A percentile compares a stretch with the other conserved stretches of the same genome.
Conservation (phyloP, 2,888 invertebrate genomes). For the Ectemnius continuus region DNA sequence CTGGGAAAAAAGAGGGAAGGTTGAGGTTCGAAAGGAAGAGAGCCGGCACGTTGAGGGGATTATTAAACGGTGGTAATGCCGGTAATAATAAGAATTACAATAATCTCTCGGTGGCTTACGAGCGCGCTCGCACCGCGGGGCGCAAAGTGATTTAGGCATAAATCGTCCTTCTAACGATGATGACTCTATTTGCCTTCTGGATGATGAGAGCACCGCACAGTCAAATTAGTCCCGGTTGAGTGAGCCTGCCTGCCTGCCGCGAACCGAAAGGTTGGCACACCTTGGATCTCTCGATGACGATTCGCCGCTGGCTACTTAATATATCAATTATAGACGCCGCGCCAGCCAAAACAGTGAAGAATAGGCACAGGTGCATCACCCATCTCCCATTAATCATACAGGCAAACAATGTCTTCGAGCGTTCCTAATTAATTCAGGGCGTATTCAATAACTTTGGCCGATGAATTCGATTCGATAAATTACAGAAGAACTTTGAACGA, state of each 20-base stretch:
- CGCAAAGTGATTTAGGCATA: conserved; percentile 41
- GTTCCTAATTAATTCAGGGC: no score
- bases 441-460: no score
- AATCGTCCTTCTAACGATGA: conserved; percentile 17
- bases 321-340: no score
- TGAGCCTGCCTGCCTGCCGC: not conserved
- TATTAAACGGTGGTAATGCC: conserved; percentile 47
- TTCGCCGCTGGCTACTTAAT: no score
- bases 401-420: no score
- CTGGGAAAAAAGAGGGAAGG: not conserved
- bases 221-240: not conserved
- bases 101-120: conserved; percentile 34
- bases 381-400: no score
- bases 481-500: no score
- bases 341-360: no score
- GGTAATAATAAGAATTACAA: conserved; percentile 47
- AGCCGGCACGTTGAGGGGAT: conserved; percentile 28
- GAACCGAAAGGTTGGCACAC: not conserved
- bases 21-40: conserved; percentile 12
- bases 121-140: conserved; percentile 26
- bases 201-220: not conserved
- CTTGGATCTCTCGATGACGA: no score
- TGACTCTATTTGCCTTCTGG: conserved; percentile 19
- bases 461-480: no score
- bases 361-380: no score